Conservation (phyloP, 2,113 vertebrate genomes). For the Ptilonorhynchus violaceus region DNA sequence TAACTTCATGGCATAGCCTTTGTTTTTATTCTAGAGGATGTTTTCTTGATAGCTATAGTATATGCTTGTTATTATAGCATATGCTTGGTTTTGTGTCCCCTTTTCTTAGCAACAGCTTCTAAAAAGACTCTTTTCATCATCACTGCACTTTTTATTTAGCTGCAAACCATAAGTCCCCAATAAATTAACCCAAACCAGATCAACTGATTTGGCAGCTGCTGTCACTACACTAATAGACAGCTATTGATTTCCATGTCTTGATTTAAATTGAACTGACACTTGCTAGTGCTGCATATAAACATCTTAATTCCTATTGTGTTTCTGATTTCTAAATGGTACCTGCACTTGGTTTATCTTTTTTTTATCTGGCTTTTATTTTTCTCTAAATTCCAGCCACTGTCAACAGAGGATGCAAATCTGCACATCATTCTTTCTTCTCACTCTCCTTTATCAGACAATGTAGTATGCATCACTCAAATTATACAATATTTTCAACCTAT, state of each 20-base stretch:
- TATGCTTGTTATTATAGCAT: not conserved
- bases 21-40: not conserved
- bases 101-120: slow-evolving; percentile 7
- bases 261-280: slow-evolving; percentile 1
- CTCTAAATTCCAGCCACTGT: not conserved
- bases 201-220: not conserved
- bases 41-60: not conserved
- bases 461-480: not conserved
- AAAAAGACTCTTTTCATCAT: not conserved
- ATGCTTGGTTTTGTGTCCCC: not conserved
- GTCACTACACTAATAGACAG: not conserved
- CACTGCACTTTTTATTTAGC: not conserved
- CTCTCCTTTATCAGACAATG: not conserved
- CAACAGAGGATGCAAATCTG: not conserved
- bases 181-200: slow-evolving; percentile 10
- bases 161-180: not conserved
- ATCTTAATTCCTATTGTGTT: not conserved
- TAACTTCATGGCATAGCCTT: not conserved
- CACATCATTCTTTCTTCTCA: not conserved
- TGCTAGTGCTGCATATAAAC: not conserved
- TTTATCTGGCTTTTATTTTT: not conserved
- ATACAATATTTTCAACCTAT: not conserved
- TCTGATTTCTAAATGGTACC: not conserved
- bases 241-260: not conserved
- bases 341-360: not conserved